Evolutionary conservation across 2,113 vertebrate species (phyloP).

Genomic region (Tringa solitaria): DNA sequence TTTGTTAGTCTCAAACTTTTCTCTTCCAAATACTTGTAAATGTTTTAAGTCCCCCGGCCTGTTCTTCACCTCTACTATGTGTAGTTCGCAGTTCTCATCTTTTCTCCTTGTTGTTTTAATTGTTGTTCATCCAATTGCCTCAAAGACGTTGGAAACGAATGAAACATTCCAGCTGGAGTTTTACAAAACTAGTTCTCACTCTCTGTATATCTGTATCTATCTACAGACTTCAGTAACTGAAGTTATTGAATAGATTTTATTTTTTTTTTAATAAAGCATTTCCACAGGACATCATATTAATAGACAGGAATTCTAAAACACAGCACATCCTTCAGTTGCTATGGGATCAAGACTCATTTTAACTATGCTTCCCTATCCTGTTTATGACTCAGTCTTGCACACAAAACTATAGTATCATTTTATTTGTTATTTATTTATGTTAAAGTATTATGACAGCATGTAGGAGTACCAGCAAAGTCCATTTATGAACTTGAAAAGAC

Average conservation of each 20-base stretch:
- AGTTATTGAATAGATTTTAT: not conserved
- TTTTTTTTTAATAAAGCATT: not conserved
- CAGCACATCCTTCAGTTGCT: not conserved
- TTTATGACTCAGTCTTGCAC: not conserved
- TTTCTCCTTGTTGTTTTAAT: not conserved
- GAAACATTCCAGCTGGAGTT: not conserved
- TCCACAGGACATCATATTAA: not conserved
- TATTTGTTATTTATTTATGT: not conserved
- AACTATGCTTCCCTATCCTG: not conserved
- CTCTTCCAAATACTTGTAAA: not conserved
- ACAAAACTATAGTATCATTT: not conserved
- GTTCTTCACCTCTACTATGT: not conserved
- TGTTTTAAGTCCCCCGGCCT: not conserved
- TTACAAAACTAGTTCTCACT: not conserved
- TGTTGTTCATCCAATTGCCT: not conserved
- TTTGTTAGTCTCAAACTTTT: not conserved
- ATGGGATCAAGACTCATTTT: not conserved
- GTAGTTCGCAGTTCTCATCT: not conserved
- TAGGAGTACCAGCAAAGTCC: not conserved
- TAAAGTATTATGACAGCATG: not conserved
- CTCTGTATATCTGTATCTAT: not conserved
- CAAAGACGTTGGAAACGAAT: not conserved
- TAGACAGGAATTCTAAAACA: not conserved
- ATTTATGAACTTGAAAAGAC: not conserved
- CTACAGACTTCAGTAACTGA: not conserved